A percentile compares a stretch with the other conserved stretches of the same genome.
Evolutionary conservation across 1,140 invertebrate species (phyloP).

Genomic region (Cydia amplana): DNA sequence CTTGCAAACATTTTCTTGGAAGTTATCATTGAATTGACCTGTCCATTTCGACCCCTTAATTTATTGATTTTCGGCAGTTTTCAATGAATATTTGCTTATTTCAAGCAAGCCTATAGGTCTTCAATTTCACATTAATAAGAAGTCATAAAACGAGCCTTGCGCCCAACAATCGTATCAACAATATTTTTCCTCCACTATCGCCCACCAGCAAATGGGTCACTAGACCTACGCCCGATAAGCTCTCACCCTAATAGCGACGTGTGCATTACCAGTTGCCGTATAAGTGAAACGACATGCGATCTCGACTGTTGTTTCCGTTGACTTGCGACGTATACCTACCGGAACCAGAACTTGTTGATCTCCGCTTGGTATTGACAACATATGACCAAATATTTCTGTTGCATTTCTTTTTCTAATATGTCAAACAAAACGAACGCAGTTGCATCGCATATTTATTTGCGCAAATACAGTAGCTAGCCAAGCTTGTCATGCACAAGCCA

Average conservation of each 20-base stretch:
- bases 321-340: neutral
- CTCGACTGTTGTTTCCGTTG: neutral
- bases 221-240: slow-evolving; percentile 12
- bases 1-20: no score
- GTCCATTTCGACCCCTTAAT: no score
- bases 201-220: neutral
- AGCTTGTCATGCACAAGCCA: no score
- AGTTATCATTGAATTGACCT: no score
- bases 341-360: neutral
- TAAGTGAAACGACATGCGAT: slow-evolving; percentile 19
- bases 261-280: slow-evolving; percentile 14
- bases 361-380: neutral
- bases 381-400: no score
- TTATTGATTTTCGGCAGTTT: no score
- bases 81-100: no score
- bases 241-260: slow-evolving; percentile 1
- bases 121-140: neutral
- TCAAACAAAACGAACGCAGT: no score
- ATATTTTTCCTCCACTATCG: slow-evolving; percentile 1
- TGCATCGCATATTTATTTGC: no score
- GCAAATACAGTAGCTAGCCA: no score
- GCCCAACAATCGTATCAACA: neutral
- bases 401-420: no score
- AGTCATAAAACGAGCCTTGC: neutral
- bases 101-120: no score